Evolutionary conservation across 2,888 invertebrate genomes (phyloP).

Genomic region (Polymixis flavicincta): DNA sequence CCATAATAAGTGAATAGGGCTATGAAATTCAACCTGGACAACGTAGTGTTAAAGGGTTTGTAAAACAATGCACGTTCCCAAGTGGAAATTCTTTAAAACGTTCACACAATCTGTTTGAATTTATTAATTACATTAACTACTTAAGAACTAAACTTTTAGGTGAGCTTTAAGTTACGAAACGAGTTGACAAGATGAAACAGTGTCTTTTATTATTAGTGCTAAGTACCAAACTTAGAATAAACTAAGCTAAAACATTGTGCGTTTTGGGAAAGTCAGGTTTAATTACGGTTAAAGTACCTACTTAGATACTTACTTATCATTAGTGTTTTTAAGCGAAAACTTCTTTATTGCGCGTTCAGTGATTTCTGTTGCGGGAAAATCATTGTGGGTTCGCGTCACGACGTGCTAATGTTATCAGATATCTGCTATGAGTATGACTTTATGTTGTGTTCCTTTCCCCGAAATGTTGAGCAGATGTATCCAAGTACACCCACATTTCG

Average conservation of each 20-base stretch:
- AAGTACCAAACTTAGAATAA: conserved; percentile 5
- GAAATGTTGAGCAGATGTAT: no score
- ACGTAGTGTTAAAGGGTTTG: no score
- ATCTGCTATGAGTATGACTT: not conserved
- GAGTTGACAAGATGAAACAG: not conserved
- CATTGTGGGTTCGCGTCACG: not conserved
- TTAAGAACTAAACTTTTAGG: not conserved
- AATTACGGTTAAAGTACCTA: not conserved
- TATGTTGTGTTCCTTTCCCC: not conserved
- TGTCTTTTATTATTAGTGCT: conserved; percentile 2
- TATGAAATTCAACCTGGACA: no score
- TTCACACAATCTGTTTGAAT: conserved; percentile 6
- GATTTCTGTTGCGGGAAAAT: not conserved
- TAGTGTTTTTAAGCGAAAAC: not conserved
- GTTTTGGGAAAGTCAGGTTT: not conserved
- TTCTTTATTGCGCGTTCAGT: not conserved
- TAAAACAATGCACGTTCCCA: not conserved
- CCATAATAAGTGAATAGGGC: not conserved
- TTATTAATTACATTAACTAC: not conserved
- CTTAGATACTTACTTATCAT: not conserved
- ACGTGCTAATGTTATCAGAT: not conserved
- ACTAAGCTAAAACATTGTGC: not conserved
- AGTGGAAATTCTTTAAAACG: not conserved
- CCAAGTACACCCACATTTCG: no score
- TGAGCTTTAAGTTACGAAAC: conserved; percentile 19